Evolutionary conservation across 2,888 invertebrate species (phyloP).

Genomic region (Lamproptera curius): DNA sequence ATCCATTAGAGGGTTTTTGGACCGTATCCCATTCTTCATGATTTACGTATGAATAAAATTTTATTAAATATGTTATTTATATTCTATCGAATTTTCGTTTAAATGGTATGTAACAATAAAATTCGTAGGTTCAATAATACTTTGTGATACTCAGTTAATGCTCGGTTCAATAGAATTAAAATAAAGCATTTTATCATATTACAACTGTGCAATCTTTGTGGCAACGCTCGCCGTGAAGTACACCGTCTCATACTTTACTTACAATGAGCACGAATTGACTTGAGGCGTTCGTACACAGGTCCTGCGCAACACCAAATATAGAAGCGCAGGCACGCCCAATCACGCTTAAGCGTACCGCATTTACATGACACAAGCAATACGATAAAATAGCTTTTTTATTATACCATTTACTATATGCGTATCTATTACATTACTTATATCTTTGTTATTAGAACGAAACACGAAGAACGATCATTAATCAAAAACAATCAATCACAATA

Average conservation of each 20-base stretch:
- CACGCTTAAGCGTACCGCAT: slow-evolving; percentile 26
- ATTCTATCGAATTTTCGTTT: too few relatives aligned
- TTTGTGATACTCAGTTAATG: too few relatives aligned
- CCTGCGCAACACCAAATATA: slow-evolving; percentile 37
- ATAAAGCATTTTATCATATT: too few relatives aligned
- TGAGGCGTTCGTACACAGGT: slow-evolving; percentile 30
- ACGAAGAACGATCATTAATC: background rate
- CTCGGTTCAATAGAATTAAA: too few relatives aligned
- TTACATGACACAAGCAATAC: slow-evolving; percentile 6
- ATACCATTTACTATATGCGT: background rate
- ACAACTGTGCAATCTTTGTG: background rate
- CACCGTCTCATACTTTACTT: slow-evolving; percentile 15
- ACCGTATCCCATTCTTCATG: too few relatives aligned
- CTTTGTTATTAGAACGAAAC: background rate
- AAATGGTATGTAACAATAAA: too few relatives aligned
- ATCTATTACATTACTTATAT: background rate
- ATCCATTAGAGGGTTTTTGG: too few relatives aligned
- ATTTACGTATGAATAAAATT: too few relatives aligned
- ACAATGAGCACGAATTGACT: slow-evolving; percentile 38
- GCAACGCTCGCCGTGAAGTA: slow-evolving; percentile 1
- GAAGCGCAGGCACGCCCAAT: slow-evolving; percentile 39
- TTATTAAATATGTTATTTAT: too few relatives aligned
- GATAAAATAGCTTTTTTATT: background rate
- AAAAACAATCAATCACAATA: background rate
- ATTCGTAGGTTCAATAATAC: too few relatives aligned